Conservation (phyloP, 2,113 vertebrate genomes). For the Lanius ludovicianus region DNA sequence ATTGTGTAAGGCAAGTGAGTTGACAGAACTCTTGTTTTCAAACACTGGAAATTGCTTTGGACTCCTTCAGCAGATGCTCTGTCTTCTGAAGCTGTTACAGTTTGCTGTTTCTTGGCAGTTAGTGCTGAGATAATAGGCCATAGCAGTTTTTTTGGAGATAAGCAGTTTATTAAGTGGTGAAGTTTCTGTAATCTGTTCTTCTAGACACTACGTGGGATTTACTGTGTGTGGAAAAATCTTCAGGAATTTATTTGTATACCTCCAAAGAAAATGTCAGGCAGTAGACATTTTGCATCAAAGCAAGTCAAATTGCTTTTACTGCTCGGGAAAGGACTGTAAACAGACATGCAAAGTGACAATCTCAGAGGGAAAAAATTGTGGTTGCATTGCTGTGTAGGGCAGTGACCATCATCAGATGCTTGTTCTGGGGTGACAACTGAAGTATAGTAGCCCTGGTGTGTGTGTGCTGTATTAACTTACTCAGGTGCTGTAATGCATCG, state of each 20-base stretch:
- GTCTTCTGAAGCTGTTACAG: neutral
- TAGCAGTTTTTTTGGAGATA: neutral
- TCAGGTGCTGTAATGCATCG: neutral
- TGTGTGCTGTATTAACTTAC: fast-evolving
- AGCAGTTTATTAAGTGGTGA: neutral
- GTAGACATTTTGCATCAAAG: neutral
- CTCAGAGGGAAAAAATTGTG: fast-evolving
- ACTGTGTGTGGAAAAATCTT: neutral
- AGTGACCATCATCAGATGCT: neutral
- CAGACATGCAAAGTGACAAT: neutral
- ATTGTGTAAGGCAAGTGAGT: neutral
- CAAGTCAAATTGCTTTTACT: neutral
- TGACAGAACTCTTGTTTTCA: neutral
- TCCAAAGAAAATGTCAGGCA: neutral
- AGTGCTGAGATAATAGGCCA: neutral
- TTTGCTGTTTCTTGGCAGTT: neutral
- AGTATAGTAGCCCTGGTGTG: neutral
- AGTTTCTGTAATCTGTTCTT: neutral
- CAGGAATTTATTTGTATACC: neutral
- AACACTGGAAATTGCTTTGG: neutral
- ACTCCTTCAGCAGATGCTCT: neutral
- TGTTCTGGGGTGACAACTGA: neutral
- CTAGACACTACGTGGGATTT: neutral
- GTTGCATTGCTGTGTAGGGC: neutral
- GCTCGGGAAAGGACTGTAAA: neutral